These are phyloP conservation scores for Trachythela sp. DNA, from an alignment of 64 coral and sea anemone genomes.

Conservation along the genomic window DNA sequence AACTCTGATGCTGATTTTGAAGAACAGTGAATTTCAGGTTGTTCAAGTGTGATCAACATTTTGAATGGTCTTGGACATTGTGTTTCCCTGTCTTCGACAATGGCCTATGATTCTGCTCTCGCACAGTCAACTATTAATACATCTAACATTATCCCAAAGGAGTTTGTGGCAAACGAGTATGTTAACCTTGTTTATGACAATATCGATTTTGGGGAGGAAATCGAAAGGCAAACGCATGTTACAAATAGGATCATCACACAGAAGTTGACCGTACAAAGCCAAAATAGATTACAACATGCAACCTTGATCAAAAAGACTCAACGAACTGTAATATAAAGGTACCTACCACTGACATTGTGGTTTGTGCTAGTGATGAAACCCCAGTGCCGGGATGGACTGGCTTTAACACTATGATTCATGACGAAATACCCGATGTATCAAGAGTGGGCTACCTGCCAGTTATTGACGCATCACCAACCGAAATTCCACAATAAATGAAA, in stretches of 20 bases:
- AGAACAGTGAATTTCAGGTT: too few relatives aligned
- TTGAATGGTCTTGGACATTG: too few relatives aligned
- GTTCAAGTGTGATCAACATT: too few relatives aligned
- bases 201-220: constrained; percentile 10
- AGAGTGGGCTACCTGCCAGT: constrained; percentile 8
- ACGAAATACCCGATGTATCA: neutral
- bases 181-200: too few relatives aligned
- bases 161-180: too few relatives aligned
- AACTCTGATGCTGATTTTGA: too few relatives aligned
- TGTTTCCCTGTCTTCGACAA: too few relatives aligned
- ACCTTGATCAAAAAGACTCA: neutral
- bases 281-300: neutral
- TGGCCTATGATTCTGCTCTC: too few relatives aligned
- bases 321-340: neutral
- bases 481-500: too few relatives aligned
- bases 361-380: neutral
- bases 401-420: constrained; percentile 7
- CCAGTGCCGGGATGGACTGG: constrained; percentile 14
- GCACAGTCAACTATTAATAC: too few relatives aligned
- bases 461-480: constrained; percentile 16
- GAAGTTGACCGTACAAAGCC: neutral
- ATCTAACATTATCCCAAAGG: too few relatives aligned
- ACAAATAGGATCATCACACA: neutral
- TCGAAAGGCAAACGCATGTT: neutral
- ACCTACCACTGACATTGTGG: neutral